A percentile compares a stretch with the other conserved stretches of the same genome.
phyloP scores from a whole-genome alignment of 2,888 invertebrate genomes.

The Macrophya annulata region DNA sequence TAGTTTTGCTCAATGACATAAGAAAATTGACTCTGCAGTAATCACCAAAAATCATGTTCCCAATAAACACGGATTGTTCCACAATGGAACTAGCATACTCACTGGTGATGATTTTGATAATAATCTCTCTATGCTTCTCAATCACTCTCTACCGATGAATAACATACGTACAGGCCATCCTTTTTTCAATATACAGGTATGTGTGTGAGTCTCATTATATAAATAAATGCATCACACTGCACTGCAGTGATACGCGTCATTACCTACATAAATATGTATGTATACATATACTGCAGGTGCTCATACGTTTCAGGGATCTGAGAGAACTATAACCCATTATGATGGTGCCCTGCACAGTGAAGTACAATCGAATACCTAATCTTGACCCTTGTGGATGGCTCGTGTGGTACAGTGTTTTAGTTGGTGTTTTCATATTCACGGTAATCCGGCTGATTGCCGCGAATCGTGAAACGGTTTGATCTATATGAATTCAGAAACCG shows the following conservation, averaged over 20 bases:
- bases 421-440: not conserved
- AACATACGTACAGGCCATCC: not conserved
- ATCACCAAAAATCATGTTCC: not conserved
- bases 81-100: constrained; percentile 14
- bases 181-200: not conserved
- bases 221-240: not conserved
- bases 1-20: not conserved
- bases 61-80: not conserved
- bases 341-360: not conserved
- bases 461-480: not conserved
- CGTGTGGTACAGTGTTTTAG: constrained; percentile 27
- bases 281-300: too few relatives aligned
- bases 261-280: too few relatives aligned
- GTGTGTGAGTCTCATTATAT: not conserved
- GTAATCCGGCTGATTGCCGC: not conserved
- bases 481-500: constrained; percentile 2
- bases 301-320: constrained; percentile 1
- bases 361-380: not conserved
- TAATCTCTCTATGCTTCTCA: constrained; percentile 19
- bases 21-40: not conserved
- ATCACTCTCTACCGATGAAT: constrained; percentile 7
- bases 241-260: too few relatives aligned
- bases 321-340: not conserved
- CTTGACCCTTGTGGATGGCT: constrained; percentile 16
- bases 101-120: constrained; percentile 12